Percentiles rank a stretch among this genome's conserved stretches.
Evolutionary conservation across 2,888 invertebrate species (phyloP).

Genomic region (Agrochola litura): DNA sequence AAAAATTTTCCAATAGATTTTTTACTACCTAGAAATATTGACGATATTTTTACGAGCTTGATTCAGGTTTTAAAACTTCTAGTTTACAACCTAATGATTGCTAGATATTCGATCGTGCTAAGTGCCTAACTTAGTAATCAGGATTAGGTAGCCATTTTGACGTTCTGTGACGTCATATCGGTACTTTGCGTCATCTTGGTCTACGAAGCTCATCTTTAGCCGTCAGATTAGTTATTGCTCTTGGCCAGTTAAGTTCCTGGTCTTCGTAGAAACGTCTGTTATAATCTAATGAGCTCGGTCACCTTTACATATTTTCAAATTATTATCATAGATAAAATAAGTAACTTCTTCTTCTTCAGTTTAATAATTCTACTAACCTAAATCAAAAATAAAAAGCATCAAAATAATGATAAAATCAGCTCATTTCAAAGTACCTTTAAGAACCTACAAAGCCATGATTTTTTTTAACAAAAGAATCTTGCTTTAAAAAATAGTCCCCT

Average conservation of each 20-base stretch:
- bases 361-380: background rate
- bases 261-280: background rate
- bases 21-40: background rate
- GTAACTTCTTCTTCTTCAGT: background rate
- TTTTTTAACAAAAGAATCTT: background rate
- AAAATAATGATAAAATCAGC: background rate
- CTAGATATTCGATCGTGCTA: background rate
- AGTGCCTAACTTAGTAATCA: background rate
- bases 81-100: background rate
- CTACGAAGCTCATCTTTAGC: background rate
- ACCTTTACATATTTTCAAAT: background rate
- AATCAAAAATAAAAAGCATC: background rate
- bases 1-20: background rate
- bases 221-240: conserved; percentile 16
- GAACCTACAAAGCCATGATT: background rate
- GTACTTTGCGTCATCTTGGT: background rate
- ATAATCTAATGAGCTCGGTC: background rate
- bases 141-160: conserved; percentile 14
- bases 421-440: background rate
- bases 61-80: background rate
- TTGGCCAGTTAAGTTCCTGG: background rate
- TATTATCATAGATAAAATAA: background rate
- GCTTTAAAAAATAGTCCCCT: background rate
- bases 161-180: conserved; percentile 25
- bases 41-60: conserved; percentile 1